A percentile compares a stretch with the other conserved stretches of the same genome.
Evolutionary conservation across 2,113 vertebrate species (phyloP).

Genomic region (Recurvirostra avosetta): DNA sequence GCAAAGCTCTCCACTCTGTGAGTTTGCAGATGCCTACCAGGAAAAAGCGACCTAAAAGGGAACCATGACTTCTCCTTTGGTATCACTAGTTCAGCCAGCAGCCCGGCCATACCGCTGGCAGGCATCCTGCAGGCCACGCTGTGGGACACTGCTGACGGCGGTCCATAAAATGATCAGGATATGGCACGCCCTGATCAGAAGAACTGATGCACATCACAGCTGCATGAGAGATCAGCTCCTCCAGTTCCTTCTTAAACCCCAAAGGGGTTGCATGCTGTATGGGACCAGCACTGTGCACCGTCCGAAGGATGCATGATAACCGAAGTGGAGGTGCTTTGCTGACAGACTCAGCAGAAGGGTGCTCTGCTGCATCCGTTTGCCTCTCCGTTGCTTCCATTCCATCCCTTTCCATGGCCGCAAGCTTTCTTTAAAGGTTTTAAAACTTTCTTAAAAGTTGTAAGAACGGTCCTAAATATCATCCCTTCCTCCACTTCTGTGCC

Average conservation of each 20-base stretch:
- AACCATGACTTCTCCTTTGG: background rate
- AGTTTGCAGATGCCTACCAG: background rate
- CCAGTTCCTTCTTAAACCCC: background rate
- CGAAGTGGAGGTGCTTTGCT: background rate
- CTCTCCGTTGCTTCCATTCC: background rate
- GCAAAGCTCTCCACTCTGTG: background rate
- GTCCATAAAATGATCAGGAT: background rate
- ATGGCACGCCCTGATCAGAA: fast-evolving
- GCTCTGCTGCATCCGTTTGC: background rate
- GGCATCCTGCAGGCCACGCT: background rate
- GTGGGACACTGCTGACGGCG: background rate
- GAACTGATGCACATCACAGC: background rate
- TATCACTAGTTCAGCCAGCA: background rate
- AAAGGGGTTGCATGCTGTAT: background rate
- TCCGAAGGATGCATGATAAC: background rate
- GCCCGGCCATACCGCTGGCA: background rate
- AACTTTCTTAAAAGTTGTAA: background rate
- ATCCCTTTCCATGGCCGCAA: background rate
- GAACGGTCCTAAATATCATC: background rate
- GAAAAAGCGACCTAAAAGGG: background rate
- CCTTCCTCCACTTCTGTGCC: background rate
- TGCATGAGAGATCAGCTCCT: background rate
- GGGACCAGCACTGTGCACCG: background rate
- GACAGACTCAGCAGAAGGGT: background rate
- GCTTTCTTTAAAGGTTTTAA: background rate